Base-by-base conservation (phyloP, 2,797 vertebrate species). In the Pseudocheirus occidentalis region DNA sequence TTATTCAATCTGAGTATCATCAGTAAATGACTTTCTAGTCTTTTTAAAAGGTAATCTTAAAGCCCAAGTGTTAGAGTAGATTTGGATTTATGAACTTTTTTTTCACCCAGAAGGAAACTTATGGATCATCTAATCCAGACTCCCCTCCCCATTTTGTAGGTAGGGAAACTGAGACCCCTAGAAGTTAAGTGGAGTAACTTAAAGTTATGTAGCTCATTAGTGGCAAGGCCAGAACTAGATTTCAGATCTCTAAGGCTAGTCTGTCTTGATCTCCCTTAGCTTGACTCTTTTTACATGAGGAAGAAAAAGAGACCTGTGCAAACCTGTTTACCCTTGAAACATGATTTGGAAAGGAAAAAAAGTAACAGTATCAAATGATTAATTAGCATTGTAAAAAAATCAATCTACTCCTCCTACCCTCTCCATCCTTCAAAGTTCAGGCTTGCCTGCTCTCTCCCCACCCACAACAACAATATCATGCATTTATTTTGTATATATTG, bases 61-160 rank as follows among this genome's bases (percentile, higher is more conserved):
- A 87, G 21, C 9, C 9, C 40, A 46, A 50, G 40, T 50, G 9
- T 87, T 87, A 50, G 73, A 87, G 50, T 46, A 87, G 73, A n/a
- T 13, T 21, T 73, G 34, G 73, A 93, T 81, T 93, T 90, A 54
- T 73, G 90, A 91, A 92, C 73, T 50, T 31, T 94, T 93, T 40
- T 95, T 50, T 11, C 10, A 87, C 24, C 9, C 40, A 87, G 21
- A 46, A 87, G 73, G 73, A 50, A 50, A 87, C 2, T 50, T 87
- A 12, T 40, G 40, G 24, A 50, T 87, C 21, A 50, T 11, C 73
- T 87, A 87, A 87, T 9, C 10, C 40, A 87, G 10, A 24, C 40
- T 87, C 24, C 21, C 3, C 21, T 46, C 73, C 40, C 24, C 10
- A 50, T 46, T 50, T 87, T 87, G 73, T 9, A 87, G 40, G 46